A percentile compares a stretch with the other conserved stretches of the same genome.
Evolutionary conservation across 2,888 invertebrate genomes (phyloP).

Genomic region (Lycophotia porphyrea): DNA sequence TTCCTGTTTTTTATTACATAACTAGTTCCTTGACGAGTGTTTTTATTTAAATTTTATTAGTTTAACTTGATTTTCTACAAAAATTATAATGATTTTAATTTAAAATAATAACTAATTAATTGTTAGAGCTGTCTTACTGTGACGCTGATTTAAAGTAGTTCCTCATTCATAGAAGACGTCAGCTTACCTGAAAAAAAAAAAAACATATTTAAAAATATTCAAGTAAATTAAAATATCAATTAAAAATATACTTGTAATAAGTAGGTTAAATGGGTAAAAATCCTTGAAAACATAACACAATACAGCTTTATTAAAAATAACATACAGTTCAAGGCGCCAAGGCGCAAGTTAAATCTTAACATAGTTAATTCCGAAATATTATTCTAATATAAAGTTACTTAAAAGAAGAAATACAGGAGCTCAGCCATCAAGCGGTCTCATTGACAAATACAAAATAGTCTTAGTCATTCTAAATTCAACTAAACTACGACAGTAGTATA

Average conservation of each 20-base stretch:
- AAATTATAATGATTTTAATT: background rate
- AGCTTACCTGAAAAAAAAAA: conserved; percentile 65
- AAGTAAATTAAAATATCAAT: background rate
- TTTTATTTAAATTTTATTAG: background rate
- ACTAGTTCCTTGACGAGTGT: background rate
- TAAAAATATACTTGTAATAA: background rate
- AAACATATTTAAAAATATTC: conserved; percentile 20
- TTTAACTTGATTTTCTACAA: background rate
- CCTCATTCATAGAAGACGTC: background rate
- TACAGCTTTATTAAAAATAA: background rate
- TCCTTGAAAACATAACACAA: background rate
- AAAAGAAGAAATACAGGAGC: no score
- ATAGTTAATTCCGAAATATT: background rate
- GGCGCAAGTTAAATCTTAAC: background rate
- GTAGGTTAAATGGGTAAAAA: background rate
- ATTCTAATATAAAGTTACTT: no score
- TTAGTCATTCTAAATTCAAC: no score
- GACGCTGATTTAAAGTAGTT: conserved; percentile 22
- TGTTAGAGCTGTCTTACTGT: conserved; percentile 59
- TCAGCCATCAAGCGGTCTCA: no score
- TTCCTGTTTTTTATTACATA: background rate
- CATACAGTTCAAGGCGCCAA: background rate
- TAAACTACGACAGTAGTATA: no score
- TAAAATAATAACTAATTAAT: conserved; percentile 13
- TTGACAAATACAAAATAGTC: no score